Evolutionary conservation across 2,888 invertebrate species (phyloP).

Genomic region (Sinelater perroti): DNA sequence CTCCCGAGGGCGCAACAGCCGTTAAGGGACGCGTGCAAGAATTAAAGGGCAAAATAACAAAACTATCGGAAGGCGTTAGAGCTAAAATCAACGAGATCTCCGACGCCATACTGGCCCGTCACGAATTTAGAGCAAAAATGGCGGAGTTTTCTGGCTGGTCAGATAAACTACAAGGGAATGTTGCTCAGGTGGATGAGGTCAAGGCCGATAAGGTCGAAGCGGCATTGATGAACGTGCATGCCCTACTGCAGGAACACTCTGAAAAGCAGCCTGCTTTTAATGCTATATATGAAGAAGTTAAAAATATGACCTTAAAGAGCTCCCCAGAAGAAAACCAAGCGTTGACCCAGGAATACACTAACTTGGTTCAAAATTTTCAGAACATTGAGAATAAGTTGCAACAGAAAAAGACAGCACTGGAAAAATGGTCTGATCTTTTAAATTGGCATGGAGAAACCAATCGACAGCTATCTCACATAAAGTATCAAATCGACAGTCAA

Average conservation of each 20-base stretch:
- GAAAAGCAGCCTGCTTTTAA: constrained; percentile 82
- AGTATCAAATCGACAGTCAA: constrained; percentile 80
- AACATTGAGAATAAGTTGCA: constrained; percentile 77
- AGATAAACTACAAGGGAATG: constrained; percentile 74
- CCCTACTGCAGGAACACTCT: constrained; percentile 83
- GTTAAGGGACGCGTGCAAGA: constrained; percentile 77
- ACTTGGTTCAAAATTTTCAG: constrained; percentile 80
- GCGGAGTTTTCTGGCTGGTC: constrained; percentile 84
- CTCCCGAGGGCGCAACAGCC: constrained; percentile 77
- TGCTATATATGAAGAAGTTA: constrained; percentile 83
- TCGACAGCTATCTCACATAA: constrained; percentile 80
- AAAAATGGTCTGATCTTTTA: constrained; percentile 84
- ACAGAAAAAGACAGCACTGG: constrained; percentile 76
- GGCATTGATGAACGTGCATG: constrained; percentile 80
- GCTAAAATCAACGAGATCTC: constrained; percentile 81
- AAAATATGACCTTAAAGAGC: constrained; percentile 74
- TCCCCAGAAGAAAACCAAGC: constrained; percentile 78
- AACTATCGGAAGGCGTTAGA: constrained; percentile 79
- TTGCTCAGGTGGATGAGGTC: constrained; percentile 82
- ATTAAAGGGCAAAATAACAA: constrained; percentile 77
- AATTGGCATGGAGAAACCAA: constrained; percentile 83
- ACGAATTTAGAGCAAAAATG: constrained; percentile 84
- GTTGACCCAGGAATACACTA: constrained; percentile 78
- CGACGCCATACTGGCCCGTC: constrained; percentile 81
- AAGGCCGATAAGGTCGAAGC: constrained; percentile 83